phyloP scores from a whole-genome alignment of 35 echinoderm and acorn worm species.

The Chiridota heheva region DNA sequence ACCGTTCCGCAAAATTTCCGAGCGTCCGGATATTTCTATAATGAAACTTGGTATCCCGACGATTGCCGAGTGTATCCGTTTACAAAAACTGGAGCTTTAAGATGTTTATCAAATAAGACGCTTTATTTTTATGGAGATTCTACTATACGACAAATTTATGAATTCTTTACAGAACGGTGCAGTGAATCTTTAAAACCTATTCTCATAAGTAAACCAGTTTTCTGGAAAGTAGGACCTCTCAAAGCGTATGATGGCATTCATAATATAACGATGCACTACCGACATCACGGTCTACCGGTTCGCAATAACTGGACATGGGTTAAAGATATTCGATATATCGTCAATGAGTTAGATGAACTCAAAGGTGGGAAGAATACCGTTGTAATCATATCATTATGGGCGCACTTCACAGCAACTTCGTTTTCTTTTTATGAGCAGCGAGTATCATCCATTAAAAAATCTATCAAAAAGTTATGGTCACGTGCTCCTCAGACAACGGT shows the following conservation, averaged over 20 bases:
- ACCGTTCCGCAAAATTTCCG: not conserved
- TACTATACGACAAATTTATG: slow-evolving; percentile 19
- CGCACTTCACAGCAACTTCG: slow-evolving; percentile 25
- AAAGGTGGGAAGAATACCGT: slow-evolving; percentile 10
- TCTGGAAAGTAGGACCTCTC: slow-evolving; percentile 21
- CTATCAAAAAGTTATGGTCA: not conserved
- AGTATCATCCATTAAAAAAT: not conserved
- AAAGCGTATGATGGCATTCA: not conserved
- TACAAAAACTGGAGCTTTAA: slow-evolving; percentile 3
- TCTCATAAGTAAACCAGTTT: slow-evolving; percentile 12
- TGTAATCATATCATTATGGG: slow-evolving; percentile 14
- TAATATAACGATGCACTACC: slow-evolving; percentile 8
- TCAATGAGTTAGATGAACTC: slow-evolving; percentile 13
- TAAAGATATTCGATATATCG: slow-evolving; percentile 12
- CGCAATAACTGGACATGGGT: slow-evolving; percentile 34
- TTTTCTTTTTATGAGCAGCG: slow-evolving; percentile 16
- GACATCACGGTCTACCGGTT: slow-evolving; percentile 32
- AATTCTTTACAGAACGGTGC: slow-evolving; percentile 23
- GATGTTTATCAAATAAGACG: slow-evolving; percentile 13
- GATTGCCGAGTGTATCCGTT: slow-evolving; percentile 19
- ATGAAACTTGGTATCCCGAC: slow-evolving; percentile 29
- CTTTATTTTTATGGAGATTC: slow-evolving; percentile 33
- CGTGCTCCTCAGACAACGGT: slow-evolving; percentile 8
- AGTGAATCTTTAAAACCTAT: slow-evolving; percentile 2
- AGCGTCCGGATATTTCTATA: slow-evolving; percentile 18